Evolutionary conservation across 2,113 vertebrate genomes (phyloP), one percentile per base, ranked within the genome.

Genomic region (Peucedramus taeniatus): DNA sequence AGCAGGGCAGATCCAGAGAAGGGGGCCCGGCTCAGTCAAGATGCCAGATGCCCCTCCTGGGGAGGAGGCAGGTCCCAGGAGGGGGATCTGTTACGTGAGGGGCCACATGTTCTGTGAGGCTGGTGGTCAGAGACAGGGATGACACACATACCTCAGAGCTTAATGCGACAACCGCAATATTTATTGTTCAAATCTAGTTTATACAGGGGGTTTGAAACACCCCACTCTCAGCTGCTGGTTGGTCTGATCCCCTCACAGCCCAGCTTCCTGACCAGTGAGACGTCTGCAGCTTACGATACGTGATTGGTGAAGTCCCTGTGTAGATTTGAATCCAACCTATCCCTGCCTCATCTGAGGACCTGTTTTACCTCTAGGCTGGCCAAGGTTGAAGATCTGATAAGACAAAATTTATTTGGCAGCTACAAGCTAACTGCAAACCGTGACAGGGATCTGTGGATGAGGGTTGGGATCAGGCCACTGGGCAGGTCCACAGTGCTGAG

Each of bases 161-260:
- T 27, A 11, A 13, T 11, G 7, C 4, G 0, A 27, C 16, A 60
- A 10, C 24, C 3, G 4, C 3, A 11, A 27, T 24, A 35, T 37
- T 60, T 37, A 27, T 13, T 27, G 59, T 27, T 26, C 59, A 26
- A 17, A 60, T 10, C 2, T 8, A 6, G 24, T 60, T 37, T 26
- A 8, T 17, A 11, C 15, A 18, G n/a, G 31, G 13, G 20, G 14
- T 30, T 18, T 24, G 15, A 37, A 37, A 13, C 35, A 27, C 16
- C 16, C 59, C 0, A 2, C 35, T 3, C 24, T 39, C 26, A 27
- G 24, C 24, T 27, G 16, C 59, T 60, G 35, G 3, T 9, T 18
- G 35, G 24, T 17, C 35, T 37, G 57, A 60, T 18, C 35, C 35
- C 35, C 59, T 27, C 59, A 60, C 35, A 39, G 59, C 35, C 59